These are phyloP conservation scores for Eurosta solidaginis DNA, from an alignment of 1,140 invertebrate genomes.

Conservation along the genomic window DNA sequence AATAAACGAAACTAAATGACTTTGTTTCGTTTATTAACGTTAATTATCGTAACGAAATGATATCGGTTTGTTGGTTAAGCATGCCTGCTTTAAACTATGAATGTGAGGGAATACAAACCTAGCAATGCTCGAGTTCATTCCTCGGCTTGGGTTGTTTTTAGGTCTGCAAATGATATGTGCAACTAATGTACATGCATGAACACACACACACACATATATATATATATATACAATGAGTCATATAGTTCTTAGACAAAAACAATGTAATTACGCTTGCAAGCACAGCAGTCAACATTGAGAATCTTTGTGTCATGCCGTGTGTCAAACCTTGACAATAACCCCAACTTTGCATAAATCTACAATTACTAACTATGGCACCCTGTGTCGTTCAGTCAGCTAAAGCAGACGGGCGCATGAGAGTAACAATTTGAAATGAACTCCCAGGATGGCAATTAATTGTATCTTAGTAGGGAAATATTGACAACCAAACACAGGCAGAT, in stretches of 20 bases:
- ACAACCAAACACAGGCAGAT: too few species aligned
- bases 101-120: neutral
- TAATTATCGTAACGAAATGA: too few species aligned
- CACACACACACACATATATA: too few species aligned
- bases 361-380: neutral
- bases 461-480: too few species aligned
- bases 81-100: too few species aligned
- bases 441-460: neutral
- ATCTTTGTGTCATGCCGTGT: neutral
- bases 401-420: neutral
- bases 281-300: neutral
- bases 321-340: constrained; percentile 27
- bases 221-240: too few species aligned
- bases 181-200: neutral
- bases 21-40: too few species aligned
- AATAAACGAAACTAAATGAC: too few species aligned
- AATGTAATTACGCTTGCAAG: constrained; percentile 1
- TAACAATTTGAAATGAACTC: constrained; percentile 16
- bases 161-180: constrained; percentile 8
- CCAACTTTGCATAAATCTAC: neutral
- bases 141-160: constrained; percentile 2
- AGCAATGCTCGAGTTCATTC: neutral
- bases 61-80: too few species aligned
- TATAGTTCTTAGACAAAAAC: too few species aligned
- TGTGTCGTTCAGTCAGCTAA: neutral